These are phyloP conservation scores for Andrena bucephala DNA, from an alignment of 2,888 invertebrate genomes.

Conservation along the genomic window DNA sequence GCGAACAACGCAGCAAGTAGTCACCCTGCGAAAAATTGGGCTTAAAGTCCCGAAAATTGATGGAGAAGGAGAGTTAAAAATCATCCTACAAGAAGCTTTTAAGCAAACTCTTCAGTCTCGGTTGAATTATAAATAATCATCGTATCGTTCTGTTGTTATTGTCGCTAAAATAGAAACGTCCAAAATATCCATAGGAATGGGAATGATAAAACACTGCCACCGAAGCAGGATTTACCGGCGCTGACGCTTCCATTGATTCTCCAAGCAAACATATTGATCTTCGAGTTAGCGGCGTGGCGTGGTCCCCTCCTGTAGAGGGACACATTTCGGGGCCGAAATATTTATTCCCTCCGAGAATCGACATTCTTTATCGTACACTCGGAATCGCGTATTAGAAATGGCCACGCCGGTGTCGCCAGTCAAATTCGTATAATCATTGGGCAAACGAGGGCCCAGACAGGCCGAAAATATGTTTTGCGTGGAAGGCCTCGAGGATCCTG, in stretches of 20 bases:
- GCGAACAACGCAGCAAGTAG: no score
- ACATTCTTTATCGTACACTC: neutral
- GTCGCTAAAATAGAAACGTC: neutral
- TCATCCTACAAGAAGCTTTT: no score
- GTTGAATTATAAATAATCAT: no score
- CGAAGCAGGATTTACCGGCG: neutral
- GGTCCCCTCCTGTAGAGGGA: neutral
- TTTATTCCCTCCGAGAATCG: conserved; percentile 7
- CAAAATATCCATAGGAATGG: neutral
- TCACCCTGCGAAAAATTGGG: no score
- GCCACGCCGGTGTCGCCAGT: neutral
- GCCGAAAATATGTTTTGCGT: conserved; percentile 60
- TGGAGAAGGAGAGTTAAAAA: no score
- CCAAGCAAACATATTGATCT: conserved; percentile 13
- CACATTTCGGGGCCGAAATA: neutral
- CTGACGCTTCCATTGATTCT: conserved; percentile 6
- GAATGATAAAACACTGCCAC: neutral
- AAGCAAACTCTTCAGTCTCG: no score
- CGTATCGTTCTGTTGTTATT: neutral
- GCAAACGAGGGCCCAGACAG: conserved; percentile 37
- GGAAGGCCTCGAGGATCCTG: conserved; percentile 33
- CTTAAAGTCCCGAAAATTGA: no score
- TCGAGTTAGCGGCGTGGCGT: conserved; percentile 9
- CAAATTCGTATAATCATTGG: conserved; percentile 47
- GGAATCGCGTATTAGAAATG: conserved; percentile 24